Base-by-base conservation (phyloP, 2,113 vertebrate species). In the Sander lucioperca region DNA sequence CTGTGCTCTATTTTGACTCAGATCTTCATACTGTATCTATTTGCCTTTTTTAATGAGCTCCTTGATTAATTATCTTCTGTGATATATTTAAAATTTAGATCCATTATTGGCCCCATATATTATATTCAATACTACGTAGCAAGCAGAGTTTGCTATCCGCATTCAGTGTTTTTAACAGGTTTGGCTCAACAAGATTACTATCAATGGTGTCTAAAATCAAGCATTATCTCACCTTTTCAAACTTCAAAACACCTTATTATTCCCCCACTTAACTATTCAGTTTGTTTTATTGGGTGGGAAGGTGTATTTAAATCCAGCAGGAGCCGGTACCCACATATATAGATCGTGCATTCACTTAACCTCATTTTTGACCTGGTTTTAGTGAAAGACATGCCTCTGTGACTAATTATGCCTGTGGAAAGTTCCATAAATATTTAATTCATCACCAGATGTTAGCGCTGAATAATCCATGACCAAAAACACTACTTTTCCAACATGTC, bases 361-460 rank as follows among this genome's bases (percentile, higher is more conserved):
- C 93, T 92, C 71, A 80, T 94, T 94, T 93, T 6, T 94, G 94
- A 95, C 94, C 94, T 88, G 86, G 87, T 94, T 95, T 86, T 85
- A 89, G 84, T 91, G 70, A 91, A 89, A 89, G 84, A 87, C 85
- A 67, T 87, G 80, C 74, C 82, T 88, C 88, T 82, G 79, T 69
- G 86, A 48, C 91, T 93, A 88, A 94, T 92, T 93, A 94, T 79
- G 91, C 82, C 69, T 64, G 75, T 76, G 83, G 86, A 93, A 91
- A 87, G 75, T 81, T 79, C 80, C 82, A 86, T 95, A 80, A 94
- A 93, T 94, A 92, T 91, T 94, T 90, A 88, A 94, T 93, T 80
- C 70, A 81, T 74, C 84, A 85, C 77, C 94, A 95, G 94, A 95
- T 95, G 94, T 94, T 94, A 13, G 67, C 58, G 12, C 74, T 93